phyloP scores from a whole-genome alignment of 2,888 invertebrate species.

The Xanthia icteritia region DNA sequence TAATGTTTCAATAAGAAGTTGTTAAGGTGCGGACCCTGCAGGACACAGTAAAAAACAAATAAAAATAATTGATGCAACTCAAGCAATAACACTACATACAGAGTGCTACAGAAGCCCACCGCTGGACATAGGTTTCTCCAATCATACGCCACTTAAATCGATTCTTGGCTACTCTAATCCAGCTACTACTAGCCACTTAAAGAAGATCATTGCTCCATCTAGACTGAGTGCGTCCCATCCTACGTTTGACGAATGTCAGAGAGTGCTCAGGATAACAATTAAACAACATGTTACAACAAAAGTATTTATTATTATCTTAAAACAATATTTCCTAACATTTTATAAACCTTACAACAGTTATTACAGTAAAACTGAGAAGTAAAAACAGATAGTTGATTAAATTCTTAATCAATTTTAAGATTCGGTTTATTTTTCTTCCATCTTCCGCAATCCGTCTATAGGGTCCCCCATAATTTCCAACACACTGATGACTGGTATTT shows the following conservation, averaged over 20 bases:
- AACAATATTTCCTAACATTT: conserved; percentile 5
- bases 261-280: neutral
- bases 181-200: neutral
- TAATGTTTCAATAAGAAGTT: neutral
- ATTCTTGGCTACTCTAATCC: neutral
- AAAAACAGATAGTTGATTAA: neutral
- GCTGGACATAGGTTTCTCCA: neutral
- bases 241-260: neutral
- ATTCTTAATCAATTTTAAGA: neutral
- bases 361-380: neutral
- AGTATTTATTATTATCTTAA: conserved; percentile 31
- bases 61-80: neutral
- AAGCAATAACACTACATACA: neutral
- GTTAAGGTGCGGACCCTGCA: neutral
- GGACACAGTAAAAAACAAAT: neutral
- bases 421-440: neutral
- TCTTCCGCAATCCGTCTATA: neutral
- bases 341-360: neutral
- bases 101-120: neutral
- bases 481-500: conserved; percentile 31
- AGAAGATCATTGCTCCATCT: neutral
- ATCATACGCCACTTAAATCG: too few species aligned
- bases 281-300: conserved; percentile 20
- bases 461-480: conserved; percentile 13
- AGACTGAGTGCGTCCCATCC: neutral